phyloP scores from a whole-genome alignment of 92 coral and sea anemone genomes.

The Bergia sp. region DNA sequence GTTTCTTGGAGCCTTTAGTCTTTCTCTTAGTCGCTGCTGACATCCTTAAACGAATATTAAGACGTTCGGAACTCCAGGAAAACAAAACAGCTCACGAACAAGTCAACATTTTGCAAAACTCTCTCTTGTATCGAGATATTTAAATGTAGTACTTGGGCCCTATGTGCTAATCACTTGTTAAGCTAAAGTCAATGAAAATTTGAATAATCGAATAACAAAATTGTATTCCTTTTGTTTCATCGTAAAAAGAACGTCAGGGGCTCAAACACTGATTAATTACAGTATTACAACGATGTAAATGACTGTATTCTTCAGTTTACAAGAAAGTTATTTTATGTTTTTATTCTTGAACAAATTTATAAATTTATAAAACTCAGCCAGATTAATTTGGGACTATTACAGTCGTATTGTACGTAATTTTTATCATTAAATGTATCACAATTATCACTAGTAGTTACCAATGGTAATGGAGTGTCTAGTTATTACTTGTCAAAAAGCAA shows the following conservation, averaged over 20 bases:
- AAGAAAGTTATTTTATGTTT: too few species aligned
- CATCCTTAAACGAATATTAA: not conserved
- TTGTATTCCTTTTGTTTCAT: not conserved
- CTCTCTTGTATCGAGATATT: not conserved
- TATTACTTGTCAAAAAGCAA: too few species aligned
- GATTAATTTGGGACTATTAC: too few species aligned
- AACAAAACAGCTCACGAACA: not conserved
- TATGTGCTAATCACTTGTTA: not conserved
- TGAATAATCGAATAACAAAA: not conserved
- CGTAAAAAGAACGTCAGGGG: not conserved
- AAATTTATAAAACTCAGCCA: too few species aligned
- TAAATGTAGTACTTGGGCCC: not conserved
- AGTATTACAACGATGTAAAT: too few species aligned
- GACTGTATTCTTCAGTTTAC: too few species aligned
- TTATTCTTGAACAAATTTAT: too few species aligned
- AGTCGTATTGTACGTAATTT: too few species aligned
- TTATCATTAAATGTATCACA: too few species aligned
- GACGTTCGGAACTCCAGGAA: not conserved
- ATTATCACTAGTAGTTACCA: too few species aligned
- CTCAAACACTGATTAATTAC: not conserved
- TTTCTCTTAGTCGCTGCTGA: slow-evolving; percentile 68
- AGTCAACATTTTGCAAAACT: not conserved
- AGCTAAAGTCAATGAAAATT: not conserved
- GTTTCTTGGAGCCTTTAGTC: slow-evolving; percentile 80
- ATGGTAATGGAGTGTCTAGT: too few species aligned